Evolutionary conservation across 2,113 vertebrate genomes (phyloP), one percentile per base, ranked within the genome.

Genomic region (Thermophis baileyi): DNA sequence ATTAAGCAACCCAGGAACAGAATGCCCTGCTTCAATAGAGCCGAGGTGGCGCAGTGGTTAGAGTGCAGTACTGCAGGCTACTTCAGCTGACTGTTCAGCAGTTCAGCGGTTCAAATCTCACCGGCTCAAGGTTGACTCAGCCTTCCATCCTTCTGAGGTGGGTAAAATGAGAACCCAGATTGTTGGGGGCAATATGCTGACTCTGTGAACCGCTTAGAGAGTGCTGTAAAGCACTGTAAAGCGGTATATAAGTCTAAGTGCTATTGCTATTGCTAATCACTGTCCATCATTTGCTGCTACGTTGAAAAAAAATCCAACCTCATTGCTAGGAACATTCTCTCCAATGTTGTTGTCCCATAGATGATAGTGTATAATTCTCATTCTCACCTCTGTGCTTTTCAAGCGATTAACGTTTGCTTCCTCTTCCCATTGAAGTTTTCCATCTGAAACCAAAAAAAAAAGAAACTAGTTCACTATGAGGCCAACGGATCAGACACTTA

Each of bases 371-470:
- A 81, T 81, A 40, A 22, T 44, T 47, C 20, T 12, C 46, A 55
- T 44, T 5, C 63, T 93, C 95, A 97, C 99, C 98, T 99, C 99
- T 47, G 97, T 98, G 97, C 98, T 99, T 97, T 98, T 98, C 91
- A 98, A 95, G 20, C 98, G 97, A 95, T 99, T 98, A 40, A 99
- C 96, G 0, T 97, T 97, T 50, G 98, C 98, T 96, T 99, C 98
- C 90, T 99, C 98, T 93, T 99, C 99, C 99, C 99, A 99, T 86
- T 98, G 98, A 30, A 99, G 95, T 95, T 99, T 99, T 88, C 99
- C 99, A 96, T 99, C 99, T 99, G 92, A 92, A 55, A 85, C 6
- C 35, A 47, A 30, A 69, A 85, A 90, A 57, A 57, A 60, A 60
- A 54, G 0, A 3, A 88, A 18, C 14, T 92, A 30, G 22, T 11